Evolutionary conservation across 2,888 invertebrate genomes (phyloP).

Genomic region (Phaonia tiefii): DNA sequence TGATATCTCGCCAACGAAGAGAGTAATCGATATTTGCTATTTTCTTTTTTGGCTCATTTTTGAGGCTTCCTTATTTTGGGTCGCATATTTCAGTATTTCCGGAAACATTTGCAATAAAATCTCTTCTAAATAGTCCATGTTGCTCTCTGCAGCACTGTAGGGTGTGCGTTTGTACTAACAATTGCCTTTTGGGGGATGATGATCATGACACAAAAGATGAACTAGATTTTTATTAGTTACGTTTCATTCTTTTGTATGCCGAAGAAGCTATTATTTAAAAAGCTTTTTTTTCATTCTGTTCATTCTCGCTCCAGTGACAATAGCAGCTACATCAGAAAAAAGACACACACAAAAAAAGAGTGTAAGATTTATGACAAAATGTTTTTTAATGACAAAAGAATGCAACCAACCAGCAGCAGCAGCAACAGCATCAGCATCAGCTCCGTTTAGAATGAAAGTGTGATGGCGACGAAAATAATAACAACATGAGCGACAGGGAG

Average conservation of each 20-base stretch:
- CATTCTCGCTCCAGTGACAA: neutral
- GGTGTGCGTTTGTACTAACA: neutral
- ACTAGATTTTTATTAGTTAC: conserved; percentile 18
- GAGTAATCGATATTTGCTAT: too few species aligned
- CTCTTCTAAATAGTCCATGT: too few species aligned
- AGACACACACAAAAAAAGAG: conserved; percentile 5
- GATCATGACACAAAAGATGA: conserved; percentile 10
- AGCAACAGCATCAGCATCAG: too few species aligned
- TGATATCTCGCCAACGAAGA: too few species aligned
- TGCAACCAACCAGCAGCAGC: neutral
- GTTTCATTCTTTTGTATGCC: conserved; percentile 2
- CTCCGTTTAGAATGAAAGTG: neutral
- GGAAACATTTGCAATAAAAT: too few species aligned
- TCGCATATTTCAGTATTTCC: too few species aligned
- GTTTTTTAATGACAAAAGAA: conserved; percentile 18
- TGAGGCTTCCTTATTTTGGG: too few species aligned
- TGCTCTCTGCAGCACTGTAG: too few species aligned
- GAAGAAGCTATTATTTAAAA: conserved; percentile 7
- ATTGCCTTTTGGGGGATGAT: too few species aligned
- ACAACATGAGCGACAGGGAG: too few species aligned
- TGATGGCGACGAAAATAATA: conserved; percentile 7
- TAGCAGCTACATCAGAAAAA: too few species aligned
- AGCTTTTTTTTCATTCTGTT: neutral
- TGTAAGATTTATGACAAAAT: conserved; percentile 28
- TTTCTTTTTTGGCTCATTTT: too few species aligned